Percentiles rank a stretch among this genome's conserved stretches.
phyloP scores from a whole-genome alignment of 2,888 invertebrate genomes.

The Ctena decussata region DNA sequence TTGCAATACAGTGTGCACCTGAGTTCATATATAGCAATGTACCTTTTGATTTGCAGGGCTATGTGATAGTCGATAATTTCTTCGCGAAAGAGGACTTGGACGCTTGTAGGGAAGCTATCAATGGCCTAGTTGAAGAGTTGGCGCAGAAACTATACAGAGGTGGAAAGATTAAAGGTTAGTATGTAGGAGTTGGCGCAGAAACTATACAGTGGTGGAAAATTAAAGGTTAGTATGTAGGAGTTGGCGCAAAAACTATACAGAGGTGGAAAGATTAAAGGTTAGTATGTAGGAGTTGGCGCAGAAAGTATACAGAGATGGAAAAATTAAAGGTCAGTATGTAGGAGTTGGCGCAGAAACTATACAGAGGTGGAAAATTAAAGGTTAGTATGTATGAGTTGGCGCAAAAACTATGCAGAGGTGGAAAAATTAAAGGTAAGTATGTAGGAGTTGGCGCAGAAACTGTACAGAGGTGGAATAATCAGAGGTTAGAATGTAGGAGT shows the following conservation, averaged over 20 bases:
- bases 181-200: no score
- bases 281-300: no score
- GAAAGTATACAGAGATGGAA: no score
- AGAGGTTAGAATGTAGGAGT: no score
- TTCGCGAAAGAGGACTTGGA: slow-evolving; percentile 78
- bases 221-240: no score
- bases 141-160: slow-evolving; percentile 79
- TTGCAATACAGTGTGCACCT: no score
- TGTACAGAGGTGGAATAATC: no score
- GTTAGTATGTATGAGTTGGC: no score
- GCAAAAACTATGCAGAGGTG: slow-evolving; percentile 78
- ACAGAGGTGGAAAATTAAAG: slow-evolving; percentile 81
- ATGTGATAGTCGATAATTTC: slow-evolving; percentile 80
- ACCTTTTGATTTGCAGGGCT: slow-evolving; percentile 84
- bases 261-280: slow-evolving; percentile 83
- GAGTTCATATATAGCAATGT: no score
- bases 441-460: no score
- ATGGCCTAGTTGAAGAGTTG: slow-evolving; percentile 78
- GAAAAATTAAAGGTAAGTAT: slow-evolving; percentile 84
- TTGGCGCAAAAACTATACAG: slow-evolving; percentile 79
- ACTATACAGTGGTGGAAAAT: no score
- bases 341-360: slow-evolving; percentile 79
- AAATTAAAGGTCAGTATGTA: no score
- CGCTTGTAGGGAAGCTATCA: slow-evolving; percentile 73
- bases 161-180: slow-evolving; percentile 83